phyloP scores from a whole-genome alignment of 2,113 vertebrate genomes.

The Larimichthys polyactis region DNA sequence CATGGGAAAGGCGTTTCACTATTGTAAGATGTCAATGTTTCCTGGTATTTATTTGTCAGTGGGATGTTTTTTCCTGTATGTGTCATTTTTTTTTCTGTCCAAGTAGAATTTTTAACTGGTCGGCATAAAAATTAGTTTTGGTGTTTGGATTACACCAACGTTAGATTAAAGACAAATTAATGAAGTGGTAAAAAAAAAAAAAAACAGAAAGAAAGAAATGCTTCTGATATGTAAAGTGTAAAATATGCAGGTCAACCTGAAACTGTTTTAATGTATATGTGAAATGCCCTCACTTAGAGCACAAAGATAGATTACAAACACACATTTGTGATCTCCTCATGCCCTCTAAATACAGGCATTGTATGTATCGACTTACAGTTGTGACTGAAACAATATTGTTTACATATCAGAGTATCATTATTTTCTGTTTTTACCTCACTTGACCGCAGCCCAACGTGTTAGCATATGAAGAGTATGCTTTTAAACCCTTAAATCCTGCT shows the following conservation, averaged over 20 bases:
- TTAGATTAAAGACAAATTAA: slow-evolving; percentile 9
- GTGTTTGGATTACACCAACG: slow-evolving; percentile 56
- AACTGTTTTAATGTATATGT: slow-evolving; percentile 40
- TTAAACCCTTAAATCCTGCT: slow-evolving; percentile 34
- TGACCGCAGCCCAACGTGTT: slow-evolving; percentile 26
- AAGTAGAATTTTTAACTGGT: slow-evolving; percentile 62
- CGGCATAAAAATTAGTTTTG: slow-evolving; percentile 53
- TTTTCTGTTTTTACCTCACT: slow-evolving; percentile 55
- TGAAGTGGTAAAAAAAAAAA: neutral
- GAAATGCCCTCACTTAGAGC: slow-evolving; percentile 23
- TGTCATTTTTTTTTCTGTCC: slow-evolving; percentile 63
- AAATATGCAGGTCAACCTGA: slow-evolving; percentile 24
- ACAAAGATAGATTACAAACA: slow-evolving; percentile 11
- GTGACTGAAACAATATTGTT: slow-evolving; percentile 29
- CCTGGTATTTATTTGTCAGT: slow-evolving; percentile 82
- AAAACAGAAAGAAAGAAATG: slow-evolving; percentile 32
- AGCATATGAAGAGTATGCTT: slow-evolving; percentile 39
- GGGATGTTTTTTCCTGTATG: slow-evolving; percentile 68
- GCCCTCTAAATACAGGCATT: slow-evolving; percentile 35
- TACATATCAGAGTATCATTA: slow-evolving; percentile 62
- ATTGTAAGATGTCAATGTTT: slow-evolving; percentile 77
- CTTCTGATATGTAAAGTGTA: slow-evolving; percentile 65
- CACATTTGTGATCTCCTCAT: slow-evolving; percentile 10
- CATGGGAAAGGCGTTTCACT: slow-evolving; percentile 56
- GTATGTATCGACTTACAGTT: slow-evolving; percentile 40